These are phyloP conservation scores for Urocolius indicus DNA, from an alignment of 2,113 vertebrate genomes.

Conservation along the genomic window DNA sequence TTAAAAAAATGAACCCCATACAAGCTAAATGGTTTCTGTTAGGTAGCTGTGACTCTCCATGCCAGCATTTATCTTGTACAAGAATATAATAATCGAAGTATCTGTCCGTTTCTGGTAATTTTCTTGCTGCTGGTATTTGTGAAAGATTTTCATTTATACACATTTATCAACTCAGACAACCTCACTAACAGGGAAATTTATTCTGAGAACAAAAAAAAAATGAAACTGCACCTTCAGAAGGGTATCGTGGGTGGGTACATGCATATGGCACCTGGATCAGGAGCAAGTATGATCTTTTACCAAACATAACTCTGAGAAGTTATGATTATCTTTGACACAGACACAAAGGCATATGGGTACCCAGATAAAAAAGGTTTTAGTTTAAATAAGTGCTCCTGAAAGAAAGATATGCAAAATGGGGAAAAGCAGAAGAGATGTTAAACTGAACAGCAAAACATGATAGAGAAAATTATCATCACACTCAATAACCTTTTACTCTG, in stretches of 20 bases:
- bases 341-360: background rate
- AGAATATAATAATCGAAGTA: background rate
- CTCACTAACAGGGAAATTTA: background rate
- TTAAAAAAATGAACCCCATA: background rate
- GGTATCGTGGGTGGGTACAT: background rate
- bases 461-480: background rate
- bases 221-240: background rate
- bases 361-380: background rate
- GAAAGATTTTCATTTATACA: slow-evolving; percentile 17
- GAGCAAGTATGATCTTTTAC: background rate
- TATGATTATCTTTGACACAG: rapidly evolving
- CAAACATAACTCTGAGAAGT: background rate
- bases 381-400: background rate
- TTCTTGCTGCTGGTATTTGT: background rate
- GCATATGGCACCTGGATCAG: background rate
- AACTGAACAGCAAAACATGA: background rate
- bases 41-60: background rate
- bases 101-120: background rate
- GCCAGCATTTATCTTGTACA: background rate
- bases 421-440: background rate
- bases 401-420: background rate
- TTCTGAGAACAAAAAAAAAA: background rate
- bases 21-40: background rate
- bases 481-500: background rate
- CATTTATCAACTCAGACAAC: background rate